Base-by-base conservation (phyloP, 2,113 vertebrate species). In the Rhinolophus sinicus region DNA sequence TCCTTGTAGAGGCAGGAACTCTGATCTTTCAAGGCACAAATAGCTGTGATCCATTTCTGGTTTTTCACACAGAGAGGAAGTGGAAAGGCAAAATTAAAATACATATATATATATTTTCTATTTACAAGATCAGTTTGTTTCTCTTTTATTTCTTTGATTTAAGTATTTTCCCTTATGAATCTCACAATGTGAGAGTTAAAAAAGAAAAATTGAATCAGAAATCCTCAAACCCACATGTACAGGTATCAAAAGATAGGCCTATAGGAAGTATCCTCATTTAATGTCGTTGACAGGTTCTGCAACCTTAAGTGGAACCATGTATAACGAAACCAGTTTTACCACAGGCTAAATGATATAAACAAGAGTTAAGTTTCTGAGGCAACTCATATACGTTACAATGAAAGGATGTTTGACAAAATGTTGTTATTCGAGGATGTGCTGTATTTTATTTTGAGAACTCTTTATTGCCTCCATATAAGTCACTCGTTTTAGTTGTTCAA, bases 81-180 rank as follows among this genome's bases (percentile, higher is more conserved):
- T 72, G 24, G 24, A 8, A 52, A 69, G 58, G 33, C 62, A 52
- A 60, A 56, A 72, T 75, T 40, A n/a, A 21, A 60, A 64, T 40
- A 58, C 9, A 50, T 12, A 9, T 67, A 35, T 18, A 54, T 35
- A 15, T 65, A 24, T 91, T 77, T 95, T 67, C 35, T 69, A 1
- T 84, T 16, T 62, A 33, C 5, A 88, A 82, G 24, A 24, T 7
- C 28, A 82, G 15, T 64, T 89, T 95, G 21, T 80, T 88, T 77
- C 28, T 85, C 28, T 73, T 80, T 30, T 15, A 38, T 91, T 93
- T 88, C 13, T 97, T 60, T 52, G 14, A 83, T 5, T 50, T 83
- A 80, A 89, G 44, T 50, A 65, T 72, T 86, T 72, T 28, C 40
- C 33, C 16, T 96, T 87, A 40, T 93, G 80, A 65, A 76, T 92